Base-by-base conservation (phyloP, 2,888 invertebrate species). In the Catocala fraxini region DNA sequence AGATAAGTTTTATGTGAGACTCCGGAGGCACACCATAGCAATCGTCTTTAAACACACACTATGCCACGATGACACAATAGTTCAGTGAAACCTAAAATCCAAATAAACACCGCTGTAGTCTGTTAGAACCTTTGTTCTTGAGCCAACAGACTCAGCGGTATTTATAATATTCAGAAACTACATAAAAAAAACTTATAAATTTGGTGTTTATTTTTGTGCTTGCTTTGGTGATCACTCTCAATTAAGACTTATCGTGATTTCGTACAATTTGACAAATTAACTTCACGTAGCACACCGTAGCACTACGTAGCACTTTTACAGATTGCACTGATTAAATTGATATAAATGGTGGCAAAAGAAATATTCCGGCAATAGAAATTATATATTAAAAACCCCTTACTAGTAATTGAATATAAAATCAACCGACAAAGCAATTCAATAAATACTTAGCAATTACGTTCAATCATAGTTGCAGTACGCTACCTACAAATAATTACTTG, bases 71-170 rank as follows among this genome's bases (percentile, higher is more conserved):
- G 0, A 59, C 34, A 39, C 9, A 74, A 72, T 73, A 75, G 51
- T 47, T 56, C 49, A 59, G 4, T 42, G 41, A 63, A 59, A 59
- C 6, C 43, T 13, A 56, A 65, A 73, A 78, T 54, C 66, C 64
- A 65, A 81, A 84, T 89, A 91, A 91, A 92, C 83, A 90, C 90
- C 87, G 81, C 77, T 79, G 73, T 77, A 82, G 89, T 88, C 92
- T 92, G 92, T 88, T 89, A 89, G 92, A 92, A 92, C 91, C 55
- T 67, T 35, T 59, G 92, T 92, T 93, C 93, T 91, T 92, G 93
- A 93, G 93, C 94, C 93, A 89, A 82, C 92, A 92, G 90, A 89
- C 87, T 88, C 82, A 79, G 77, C 80, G 88, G 91, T 89, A 89
- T 91, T 92, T 91, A 88, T 70, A 71, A 51, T 56, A 54, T 15